Percentiles rank a stretch among this genome's conserved stretches.
phyloP scores from a whole-genome alignment of 1,140 invertebrate genomes.

The Hermetia illucens region DNA sequence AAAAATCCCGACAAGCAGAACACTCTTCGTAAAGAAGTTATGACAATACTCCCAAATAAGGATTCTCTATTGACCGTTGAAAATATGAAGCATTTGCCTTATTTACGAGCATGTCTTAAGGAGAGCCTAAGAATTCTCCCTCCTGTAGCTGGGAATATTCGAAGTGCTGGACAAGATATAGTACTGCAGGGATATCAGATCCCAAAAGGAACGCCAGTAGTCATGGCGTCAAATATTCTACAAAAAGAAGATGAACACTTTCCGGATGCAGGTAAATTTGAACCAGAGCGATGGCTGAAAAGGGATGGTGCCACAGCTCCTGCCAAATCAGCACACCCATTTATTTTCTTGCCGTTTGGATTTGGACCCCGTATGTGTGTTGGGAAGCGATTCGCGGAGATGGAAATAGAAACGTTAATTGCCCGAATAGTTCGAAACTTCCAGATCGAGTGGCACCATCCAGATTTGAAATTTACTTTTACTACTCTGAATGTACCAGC shows the following conservation, averaged over 20 bases:
- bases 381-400: slow-evolving; percentile 30
- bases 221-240: background rate
- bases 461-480: background rate
- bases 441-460: slow-evolving; percentile 1
- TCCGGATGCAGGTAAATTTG: slow-evolving; percentile 43
- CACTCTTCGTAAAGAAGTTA: slow-evolving; percentile 33
- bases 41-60: slow-evolving; percentile 14
- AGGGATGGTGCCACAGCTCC: slow-evolving; percentile 5
- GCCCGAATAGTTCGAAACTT: slow-evolving; percentile 2
- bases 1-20: slow-evolving; percentile 30
- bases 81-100: slow-evolving; percentile 18
- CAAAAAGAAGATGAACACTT: slow-evolving; percentile 35
- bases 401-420: slow-evolving; percentile 32
- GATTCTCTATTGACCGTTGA: slow-evolving; percentile 18
- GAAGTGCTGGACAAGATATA: slow-evolving; percentile 56
- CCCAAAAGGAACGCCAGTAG: slow-evolving; percentile 46
- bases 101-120: slow-evolving; percentile 33
- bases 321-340: slow-evolving; percentile 34
- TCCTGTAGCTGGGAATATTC: slow-evolving; percentile 67
- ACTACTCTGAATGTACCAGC: no score
- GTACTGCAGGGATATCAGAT: slow-evolving; percentile 61
- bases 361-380: slow-evolving; percentile 38
- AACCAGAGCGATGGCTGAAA: slow-evolving; percentile 57
- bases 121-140: slow-evolving; percentile 61
- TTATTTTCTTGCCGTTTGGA: slow-evolving; percentile 46